Evolutionary conservation across 1,140 invertebrate genomes (phyloP).

Genomic region (Drosophila chauvacae): DNA sequence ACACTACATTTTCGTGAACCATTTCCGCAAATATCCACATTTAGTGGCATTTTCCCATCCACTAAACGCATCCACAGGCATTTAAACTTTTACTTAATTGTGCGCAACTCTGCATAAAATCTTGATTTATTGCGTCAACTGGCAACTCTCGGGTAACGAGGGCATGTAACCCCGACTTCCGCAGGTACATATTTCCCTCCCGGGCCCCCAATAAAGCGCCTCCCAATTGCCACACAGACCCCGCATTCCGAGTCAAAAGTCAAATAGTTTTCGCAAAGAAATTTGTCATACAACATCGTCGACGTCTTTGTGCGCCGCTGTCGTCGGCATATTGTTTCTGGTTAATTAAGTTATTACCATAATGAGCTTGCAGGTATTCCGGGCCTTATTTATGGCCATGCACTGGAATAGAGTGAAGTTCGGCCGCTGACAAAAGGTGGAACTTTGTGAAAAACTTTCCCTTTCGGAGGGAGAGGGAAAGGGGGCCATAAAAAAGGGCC

Average conservation of each 20-base stretch:
- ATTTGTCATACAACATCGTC: constrained; percentile 71
- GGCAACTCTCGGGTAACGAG: constrained; percentile 47
- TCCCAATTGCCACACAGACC: constrained; percentile 1
- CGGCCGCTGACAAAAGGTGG: constrained; percentile 60
- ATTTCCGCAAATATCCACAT: no score
- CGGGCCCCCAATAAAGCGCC: constrained; percentile 3
- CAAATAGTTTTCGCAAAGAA: constrained; percentile 79
- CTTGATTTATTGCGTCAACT: constrained; percentile 78
- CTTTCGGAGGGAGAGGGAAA: background rate
- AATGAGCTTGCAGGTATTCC: constrained; percentile 79
- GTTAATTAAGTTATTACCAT: constrained; percentile 84
- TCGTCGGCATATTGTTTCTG: constrained; percentile 77
- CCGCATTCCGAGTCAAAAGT: constrained; percentile 69
- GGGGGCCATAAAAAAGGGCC: constrained; percentile 48
- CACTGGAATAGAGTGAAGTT: constrained; percentile 40
- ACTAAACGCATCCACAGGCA: constrained; percentile 46
- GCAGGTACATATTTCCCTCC: constrained; percentile 37
- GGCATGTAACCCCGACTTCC: constrained; percentile 32
- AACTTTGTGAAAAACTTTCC: constrained; percentile 61
- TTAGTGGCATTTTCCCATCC: background rate
- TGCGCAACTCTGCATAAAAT: constrained; percentile 80
- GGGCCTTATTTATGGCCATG: constrained; percentile 73
- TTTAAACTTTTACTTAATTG: constrained; percentile 78
- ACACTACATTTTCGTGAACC: background rate
- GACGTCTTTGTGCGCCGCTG: constrained; percentile 51